These are phyloP conservation scores for Phymanthus crucifer DNA, from an alignment of 92 coral and sea anemone species.

Conservation along the genomic window DNA sequence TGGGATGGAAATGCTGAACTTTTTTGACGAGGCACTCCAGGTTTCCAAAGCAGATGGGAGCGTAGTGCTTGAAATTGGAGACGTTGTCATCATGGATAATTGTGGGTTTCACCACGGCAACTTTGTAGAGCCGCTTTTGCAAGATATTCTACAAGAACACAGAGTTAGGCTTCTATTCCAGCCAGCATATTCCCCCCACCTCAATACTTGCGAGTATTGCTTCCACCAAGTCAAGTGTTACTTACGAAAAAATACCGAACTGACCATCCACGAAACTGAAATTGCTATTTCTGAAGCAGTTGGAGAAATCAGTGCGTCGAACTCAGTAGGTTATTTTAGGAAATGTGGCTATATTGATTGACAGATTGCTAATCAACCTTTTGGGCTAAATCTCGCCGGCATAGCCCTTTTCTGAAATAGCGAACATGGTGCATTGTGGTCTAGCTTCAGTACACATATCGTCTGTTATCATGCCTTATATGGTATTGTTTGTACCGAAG, in stretches of 20 bases:
- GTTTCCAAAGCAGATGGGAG: conserved; percentile 42
- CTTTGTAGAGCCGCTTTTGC: conserved; percentile 40
- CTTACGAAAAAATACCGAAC: conserved; percentile 24
- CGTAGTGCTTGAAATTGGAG: conserved; percentile 43
- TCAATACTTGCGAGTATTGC: conserved; percentile 40
- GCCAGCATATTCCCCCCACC: conserved; percentile 41
- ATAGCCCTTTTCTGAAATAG: too few relatives aligned
- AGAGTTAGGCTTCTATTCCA: conserved; percentile 26
- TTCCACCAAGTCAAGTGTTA: conserved; percentile 45
- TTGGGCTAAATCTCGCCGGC: conserved; percentile 7
- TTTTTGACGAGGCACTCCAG: conserved; percentile 44
- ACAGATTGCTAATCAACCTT: conserved; percentile 16
- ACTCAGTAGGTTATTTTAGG: conserved; percentile 36
- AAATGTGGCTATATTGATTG: conserved; percentile 47
- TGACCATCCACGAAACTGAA: conserved; percentile 45
- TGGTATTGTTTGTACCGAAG: too few relatives aligned
- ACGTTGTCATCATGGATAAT: conserved; percentile 53
- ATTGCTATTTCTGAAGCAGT: conserved; percentile 45
- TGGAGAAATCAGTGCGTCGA: conserved; percentile 32
- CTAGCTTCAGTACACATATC: too few relatives aligned
- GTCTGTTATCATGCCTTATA: too few relatives aligned
- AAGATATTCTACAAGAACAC: conserved; percentile 23
- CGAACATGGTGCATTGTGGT: too few relatives aligned
- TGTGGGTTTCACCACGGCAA: conserved; percentile 55
- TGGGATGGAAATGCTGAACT: conserved; percentile 47